Base-by-base conservation (phyloP, 1,140 invertebrate species). In the Drosophila oshimai region DNA sequence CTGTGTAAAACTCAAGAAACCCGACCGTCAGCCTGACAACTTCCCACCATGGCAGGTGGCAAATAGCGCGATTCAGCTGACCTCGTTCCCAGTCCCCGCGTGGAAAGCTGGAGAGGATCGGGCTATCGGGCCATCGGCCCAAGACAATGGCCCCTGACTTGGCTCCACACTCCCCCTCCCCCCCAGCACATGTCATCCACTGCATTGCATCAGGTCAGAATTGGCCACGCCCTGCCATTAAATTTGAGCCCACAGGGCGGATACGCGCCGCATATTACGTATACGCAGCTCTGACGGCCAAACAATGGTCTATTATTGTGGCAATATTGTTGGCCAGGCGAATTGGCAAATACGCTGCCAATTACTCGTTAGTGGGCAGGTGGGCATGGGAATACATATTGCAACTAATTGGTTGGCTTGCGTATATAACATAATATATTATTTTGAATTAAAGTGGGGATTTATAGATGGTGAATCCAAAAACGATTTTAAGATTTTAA, bases 141-240 rank as follows among this genome's bases (percentile, higher is more conserved):
- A 34, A 31, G 46, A 65, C 64, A 68, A 54, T 68, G 39, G 31
- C 29, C n/a, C 15, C 13, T 17, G n/a, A 24, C 29, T n/a, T n/a
- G n/a, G n/a, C n/a, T n/a, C n/a, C n/a, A n/a, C n/a, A n/a, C n/a
- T n/a, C n/a, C 18, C 13, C 46, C 6, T 9, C 17, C 13, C 6
- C 3, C 2, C 42, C 1, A 10, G 12, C 15, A 45, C 15, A 18
- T 62, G 41, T 39, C 61, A 64, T 20, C 3, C 6, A 65, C 65
- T 67, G 67, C 50, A 65, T 67, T 67, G 67, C 50, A 70, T 69
- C 67, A 70, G 36, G 64, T 51, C 51, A 70, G 67, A 46, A 70
- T 45, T 12, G 9, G 60, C 26, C 58, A 31, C 62, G 62, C 60
- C 60, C 65, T 18, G 28, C 17, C 44, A 69, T 69, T 57, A 57